These are phyloP conservation scores for Drosophila differens DNA, from an alignment of 2,888 invertebrate genomes.

Conservation along the genomic window DNA sequence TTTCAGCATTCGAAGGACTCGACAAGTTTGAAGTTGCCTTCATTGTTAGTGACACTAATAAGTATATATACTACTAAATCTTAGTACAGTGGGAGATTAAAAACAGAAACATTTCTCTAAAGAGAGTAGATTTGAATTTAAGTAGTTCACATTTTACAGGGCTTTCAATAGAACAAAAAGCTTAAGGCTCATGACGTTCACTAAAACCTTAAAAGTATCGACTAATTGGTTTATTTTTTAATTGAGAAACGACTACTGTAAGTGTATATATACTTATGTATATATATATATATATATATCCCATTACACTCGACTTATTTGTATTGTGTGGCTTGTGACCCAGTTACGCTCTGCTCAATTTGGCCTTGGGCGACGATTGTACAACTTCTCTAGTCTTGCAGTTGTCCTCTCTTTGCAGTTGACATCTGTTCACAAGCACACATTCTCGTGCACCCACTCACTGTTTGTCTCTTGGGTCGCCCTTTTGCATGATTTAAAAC, in stretches of 20 bases:
- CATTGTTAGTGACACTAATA: conserved; percentile 51
- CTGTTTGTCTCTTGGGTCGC: conserved; percentile 41
- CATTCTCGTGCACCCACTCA: conserved; percentile 8
- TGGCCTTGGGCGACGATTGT: conserved; percentile 65
- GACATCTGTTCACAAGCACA: conserved; percentile 62
- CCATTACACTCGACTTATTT: conserved; percentile 34
- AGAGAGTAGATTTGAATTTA: neutral
- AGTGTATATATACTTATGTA: neutral
- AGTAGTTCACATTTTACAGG: neutral
- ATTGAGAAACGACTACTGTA: neutral
- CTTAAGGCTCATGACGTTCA: neutral
- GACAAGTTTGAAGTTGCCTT: conserved; percentile 24
- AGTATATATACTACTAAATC: conserved; percentile 13
- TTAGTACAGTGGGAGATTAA: neutral
- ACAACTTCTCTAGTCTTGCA: conserved; percentile 67
- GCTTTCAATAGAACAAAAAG: neutral
- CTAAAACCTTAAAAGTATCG: neutral
- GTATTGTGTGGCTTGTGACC: conserved; percentile 47
- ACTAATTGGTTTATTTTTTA: neutral
- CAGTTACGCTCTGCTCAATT: conserved; percentile 57
- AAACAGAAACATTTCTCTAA: neutral
- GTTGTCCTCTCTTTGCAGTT: conserved; percentile 73
- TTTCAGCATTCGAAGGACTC: conserved; percentile 62
- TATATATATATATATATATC: neutral
- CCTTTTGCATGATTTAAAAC: conserved; percentile 73